A percentile compares a stretch with the other conserved stretches of the same genome.
These are phyloP conservation scores for Pristionchus mayeri DNA, from an alignment of 2,888 invertebrate species.

Conservation along the genomic window DNA sequence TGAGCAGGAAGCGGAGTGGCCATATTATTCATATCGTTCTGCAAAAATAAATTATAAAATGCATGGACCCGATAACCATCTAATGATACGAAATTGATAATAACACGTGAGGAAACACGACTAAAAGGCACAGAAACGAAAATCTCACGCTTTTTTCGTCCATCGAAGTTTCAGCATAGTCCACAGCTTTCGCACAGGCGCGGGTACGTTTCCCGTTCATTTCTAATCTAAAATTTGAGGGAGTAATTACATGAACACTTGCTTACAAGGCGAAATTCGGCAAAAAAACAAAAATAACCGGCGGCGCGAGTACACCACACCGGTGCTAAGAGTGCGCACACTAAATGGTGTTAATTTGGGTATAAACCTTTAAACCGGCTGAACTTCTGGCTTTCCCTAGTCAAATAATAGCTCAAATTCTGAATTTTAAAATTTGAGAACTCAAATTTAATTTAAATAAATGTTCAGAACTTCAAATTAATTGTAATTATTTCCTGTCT, in stretches of 20 bases:
- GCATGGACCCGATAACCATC: too few relatives aligned
- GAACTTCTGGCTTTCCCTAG: too few relatives aligned
- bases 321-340: too few relatives aligned
- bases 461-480: too few relatives aligned
- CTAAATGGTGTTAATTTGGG: too few relatives aligned
- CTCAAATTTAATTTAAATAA: too few relatives aligned
- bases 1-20: neutral
- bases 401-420: too few relatives aligned
- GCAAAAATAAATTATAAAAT: neutral
- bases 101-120: neutral
- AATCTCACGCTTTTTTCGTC: neutral
- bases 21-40: neutral
- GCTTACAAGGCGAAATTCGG: neutral
- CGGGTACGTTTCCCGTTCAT: slow-evolving; percentile 16
- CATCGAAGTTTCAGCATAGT: neutral
- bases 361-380: too few relatives aligned
- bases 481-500: too few relatives aligned
- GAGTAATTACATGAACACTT: neutral
- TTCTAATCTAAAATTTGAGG: neutral
- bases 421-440: too few relatives aligned
- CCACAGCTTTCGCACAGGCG: neutral
- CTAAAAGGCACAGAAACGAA: neutral
- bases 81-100: neutral
- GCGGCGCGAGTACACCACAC: too few relatives aligned
- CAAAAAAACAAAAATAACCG: neutral